Evolutionary conservation across 2,113 vertebrate species (phyloP).

Genomic region (Callaeas wilsoni): DNA sequence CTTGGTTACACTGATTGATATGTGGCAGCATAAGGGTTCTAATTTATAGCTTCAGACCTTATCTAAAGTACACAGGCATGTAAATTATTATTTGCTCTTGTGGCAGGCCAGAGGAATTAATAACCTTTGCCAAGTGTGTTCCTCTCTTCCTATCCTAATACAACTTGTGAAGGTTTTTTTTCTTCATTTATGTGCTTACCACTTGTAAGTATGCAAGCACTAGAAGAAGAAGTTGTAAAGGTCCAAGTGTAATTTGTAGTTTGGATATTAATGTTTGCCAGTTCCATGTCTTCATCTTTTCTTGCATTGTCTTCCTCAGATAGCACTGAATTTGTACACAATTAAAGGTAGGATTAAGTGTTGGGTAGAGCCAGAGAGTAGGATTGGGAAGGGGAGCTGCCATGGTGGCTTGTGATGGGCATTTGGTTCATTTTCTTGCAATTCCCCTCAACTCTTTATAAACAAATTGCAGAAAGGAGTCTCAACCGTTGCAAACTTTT

Average conservation of each 20-base stretch:
- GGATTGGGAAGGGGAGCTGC: neutral
- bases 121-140: neutral
- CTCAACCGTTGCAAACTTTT: neutral
- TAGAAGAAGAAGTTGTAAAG: neutral
- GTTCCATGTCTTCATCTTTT: neutral
- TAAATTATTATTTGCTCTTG: neutral
- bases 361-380: neutral
- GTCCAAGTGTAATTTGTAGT: neutral
- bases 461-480: neutral
- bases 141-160: neutral
- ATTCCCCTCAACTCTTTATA: neutral
- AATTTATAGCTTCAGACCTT: neutral
- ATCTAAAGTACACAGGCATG: neutral
- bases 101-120: neutral
- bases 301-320: neutral
- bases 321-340: neutral
- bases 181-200: neutral
- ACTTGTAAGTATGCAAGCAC: neutral
- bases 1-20: neutral
- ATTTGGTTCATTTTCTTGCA: neutral
- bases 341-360: neutral
- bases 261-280: neutral
- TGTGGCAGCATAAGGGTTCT: neutral
- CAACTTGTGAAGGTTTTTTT: neutral
- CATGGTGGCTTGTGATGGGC: accelerated